Conservation (phyloP, 2,888 invertebrate species). For the Oasisia sp. region DNA sequence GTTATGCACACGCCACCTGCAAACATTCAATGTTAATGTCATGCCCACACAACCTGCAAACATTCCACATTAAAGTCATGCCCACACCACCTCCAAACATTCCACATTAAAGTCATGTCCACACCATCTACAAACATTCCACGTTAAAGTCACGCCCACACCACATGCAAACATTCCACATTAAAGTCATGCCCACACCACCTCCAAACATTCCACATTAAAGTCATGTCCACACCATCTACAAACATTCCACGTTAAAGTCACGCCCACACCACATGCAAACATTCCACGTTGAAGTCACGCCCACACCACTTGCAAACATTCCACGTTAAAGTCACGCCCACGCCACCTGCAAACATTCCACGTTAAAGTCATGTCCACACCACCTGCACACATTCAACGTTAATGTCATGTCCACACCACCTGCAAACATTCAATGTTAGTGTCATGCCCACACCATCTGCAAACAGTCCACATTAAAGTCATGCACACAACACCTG, state of each 20-base stretch:
- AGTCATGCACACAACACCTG: background rate
- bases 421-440: background rate
- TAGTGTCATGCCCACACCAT: background rate
- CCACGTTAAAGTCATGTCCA: background rate
- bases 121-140: background rate
- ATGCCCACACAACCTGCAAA: background rate
- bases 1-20: background rate
- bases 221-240: background rate
- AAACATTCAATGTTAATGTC: background rate
- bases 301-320: background rate
- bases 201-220: background rate
- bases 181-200: background rate
- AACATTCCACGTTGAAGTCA: background rate
- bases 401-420: background rate
- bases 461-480: background rate
- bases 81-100: background rate
- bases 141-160: background rate
- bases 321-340: background rate
- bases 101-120: background rate
- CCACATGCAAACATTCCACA: background rate
- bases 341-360: background rate
- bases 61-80: background rate
- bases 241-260: background rate
- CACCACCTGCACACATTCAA: background rate
- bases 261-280: background rate